These are phyloP conservation scores for Eublepharis macularius DNA, from an alignment of 2,113 vertebrate species.

Conservation along the genomic window DNA sequence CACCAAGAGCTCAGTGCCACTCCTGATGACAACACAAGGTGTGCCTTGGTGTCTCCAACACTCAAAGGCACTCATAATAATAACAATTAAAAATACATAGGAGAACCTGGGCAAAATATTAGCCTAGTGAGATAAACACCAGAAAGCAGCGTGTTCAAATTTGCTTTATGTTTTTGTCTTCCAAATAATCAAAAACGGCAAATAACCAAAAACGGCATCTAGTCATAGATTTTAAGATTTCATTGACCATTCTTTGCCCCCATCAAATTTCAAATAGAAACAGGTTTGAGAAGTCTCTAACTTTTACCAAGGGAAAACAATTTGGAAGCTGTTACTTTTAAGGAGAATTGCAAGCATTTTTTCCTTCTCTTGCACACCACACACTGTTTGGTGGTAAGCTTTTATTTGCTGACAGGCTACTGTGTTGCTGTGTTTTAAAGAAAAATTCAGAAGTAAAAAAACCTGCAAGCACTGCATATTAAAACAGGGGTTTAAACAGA, in stretches of 20 bases:
- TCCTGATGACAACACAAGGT: no score
- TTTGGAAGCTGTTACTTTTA: background rate
- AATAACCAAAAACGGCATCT: background rate
- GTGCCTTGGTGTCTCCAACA: no score
- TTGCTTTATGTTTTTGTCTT: background rate
- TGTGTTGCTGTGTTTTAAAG: conserved; percentile 18
- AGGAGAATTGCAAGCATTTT: background rate
- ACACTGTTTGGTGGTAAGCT: conserved; percentile 6
- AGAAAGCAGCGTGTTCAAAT: background rate
- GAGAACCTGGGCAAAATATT: background rate
- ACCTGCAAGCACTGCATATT: conserved; percentile 20
- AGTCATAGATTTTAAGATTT: background rate
- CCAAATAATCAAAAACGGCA: background rate
- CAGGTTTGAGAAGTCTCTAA: background rate
- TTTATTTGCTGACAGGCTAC: conserved; percentile 21
- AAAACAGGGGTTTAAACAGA: conserved; percentile 29
- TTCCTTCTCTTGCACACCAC: background rate
- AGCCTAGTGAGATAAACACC: background rate
- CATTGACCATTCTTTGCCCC: background rate
- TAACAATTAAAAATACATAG: no score
- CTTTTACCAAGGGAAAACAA: background rate
- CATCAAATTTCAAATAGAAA: background rate
- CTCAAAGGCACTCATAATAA: no score
- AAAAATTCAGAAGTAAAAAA: conserved; percentile 13
- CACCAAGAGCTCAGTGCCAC: no score